phyloP scores from a whole-genome alignment of 2,113 vertebrate species.

The Orthonyx spaldingii region DNA sequence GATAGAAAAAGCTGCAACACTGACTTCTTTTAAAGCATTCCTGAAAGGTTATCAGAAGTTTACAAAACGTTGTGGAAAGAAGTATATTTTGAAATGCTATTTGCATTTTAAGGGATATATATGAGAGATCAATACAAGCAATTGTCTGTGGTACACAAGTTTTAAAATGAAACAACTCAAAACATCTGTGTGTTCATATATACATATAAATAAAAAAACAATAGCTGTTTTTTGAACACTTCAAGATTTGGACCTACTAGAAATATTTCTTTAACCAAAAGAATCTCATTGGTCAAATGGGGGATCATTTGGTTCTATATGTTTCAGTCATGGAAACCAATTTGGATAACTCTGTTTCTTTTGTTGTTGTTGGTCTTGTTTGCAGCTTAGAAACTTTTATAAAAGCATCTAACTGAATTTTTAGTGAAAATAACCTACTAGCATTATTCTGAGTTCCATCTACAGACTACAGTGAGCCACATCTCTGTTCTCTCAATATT shows the following conservation, averaged over 20 bases:
- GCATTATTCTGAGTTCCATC: background rate
- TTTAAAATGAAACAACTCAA: background rate
- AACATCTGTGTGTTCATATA: fast-evolving
- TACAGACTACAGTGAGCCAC: background rate
- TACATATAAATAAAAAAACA: background rate
- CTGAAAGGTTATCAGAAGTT: background rate
- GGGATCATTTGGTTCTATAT: background rate
- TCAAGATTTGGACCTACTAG: background rate
- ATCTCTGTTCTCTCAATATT: background rate
- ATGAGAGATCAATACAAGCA: background rate
- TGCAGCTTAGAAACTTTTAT: background rate
- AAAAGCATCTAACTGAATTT: background rate
- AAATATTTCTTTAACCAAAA: background rate
- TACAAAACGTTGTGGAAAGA: background rate
- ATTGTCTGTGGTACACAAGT: background rate
- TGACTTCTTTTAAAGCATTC: background rate
- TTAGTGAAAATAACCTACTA: background rate
- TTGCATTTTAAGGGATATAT: background rate
- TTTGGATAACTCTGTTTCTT: background rate
- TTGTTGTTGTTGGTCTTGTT: background rate
- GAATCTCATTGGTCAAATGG: background rate
- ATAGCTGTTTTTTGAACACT: background rate
- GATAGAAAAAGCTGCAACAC: background rate
- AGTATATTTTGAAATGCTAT: background rate
- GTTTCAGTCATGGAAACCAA: background rate